Base-by-base conservation (phyloP, 92 coral and sea anemone genomes). In the Palythoa grandis region DNA sequence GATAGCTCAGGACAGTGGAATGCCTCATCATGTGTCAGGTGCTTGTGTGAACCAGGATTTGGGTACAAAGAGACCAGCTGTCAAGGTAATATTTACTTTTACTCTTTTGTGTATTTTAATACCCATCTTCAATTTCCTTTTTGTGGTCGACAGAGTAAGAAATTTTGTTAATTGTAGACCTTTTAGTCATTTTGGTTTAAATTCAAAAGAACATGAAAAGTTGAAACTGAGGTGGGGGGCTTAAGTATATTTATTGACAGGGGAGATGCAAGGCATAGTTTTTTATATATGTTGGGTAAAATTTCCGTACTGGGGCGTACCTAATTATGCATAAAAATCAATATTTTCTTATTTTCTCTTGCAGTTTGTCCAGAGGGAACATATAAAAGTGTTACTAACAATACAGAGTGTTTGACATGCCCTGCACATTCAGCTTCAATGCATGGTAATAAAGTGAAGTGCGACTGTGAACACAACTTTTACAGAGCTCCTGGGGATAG, bases 351-450 rank as follows among this genome's bases (percentile, higher is more conserved):
- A n/a, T 58, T 24, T 11, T 37, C 38, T 16, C 25, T 66, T 77
- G 4, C 76, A 95, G 98, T 87, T 48, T 95, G 98, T 74, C 79
- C 75, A 54, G 61, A 60, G 13, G 95, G 91, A 19, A 82, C 77
- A 9, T 95, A 88, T 76, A 93, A 92, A 86, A 86, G 78, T 92
- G 43, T 8, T 3, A 52, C 65, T 9, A 77, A 84, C 29, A 93
- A 92, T 53, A 80, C 79, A 0, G 14, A 54, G 29, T 95, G 98
- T 76, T 29, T 50, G 47, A 52, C 79, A 0, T 95, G 98, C 78
- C 97, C 94, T 29, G 24, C 4, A 5, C 88, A 92, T 35, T 90
- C 98, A 0, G 25, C 2, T 11, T 79, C 94, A 13, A 57, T 86
- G 0, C 88, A 86, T 24, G 76, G 92, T 40, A 92, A 90, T 17